phyloP scores from a whole-genome alignment of 2,888 invertebrate species.

The Melangyna quadrimaculata region DNA sequence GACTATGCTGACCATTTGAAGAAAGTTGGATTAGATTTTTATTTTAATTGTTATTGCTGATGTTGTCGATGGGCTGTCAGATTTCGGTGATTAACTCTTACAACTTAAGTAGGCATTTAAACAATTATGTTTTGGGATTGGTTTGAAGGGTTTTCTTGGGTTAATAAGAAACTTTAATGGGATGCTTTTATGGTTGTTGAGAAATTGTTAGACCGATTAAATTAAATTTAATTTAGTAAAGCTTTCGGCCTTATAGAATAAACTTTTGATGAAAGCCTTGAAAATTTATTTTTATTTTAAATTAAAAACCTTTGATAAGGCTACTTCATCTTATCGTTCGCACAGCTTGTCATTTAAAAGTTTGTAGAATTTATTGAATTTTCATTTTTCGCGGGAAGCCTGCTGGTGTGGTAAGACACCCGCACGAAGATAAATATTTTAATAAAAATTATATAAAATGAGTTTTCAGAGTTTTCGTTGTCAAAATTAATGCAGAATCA shows the following conservation, averaged over 20 bases:
- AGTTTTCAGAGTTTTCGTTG: too few relatives aligned
- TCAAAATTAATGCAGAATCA: too few relatives aligned
- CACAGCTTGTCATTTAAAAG: too few relatives aligned
- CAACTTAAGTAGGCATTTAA: slow-evolving; percentile 27
- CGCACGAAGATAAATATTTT: too few relatives aligned
- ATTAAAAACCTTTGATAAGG: too few relatives aligned
- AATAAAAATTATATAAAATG: too few relatives aligned
- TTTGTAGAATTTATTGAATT: too few relatives aligned
- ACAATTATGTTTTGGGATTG: slow-evolving; percentile 20
- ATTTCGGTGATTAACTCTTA: slow-evolving; percentile 29
- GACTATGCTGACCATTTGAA: slow-evolving; percentile 9
- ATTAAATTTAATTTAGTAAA: background rate
- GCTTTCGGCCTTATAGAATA: background rate
- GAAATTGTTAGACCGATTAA: background rate
- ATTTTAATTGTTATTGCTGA: slow-evolving; percentile 38
- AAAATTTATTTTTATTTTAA: background rate
- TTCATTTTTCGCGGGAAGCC: too few relatives aligned
- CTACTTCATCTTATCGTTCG: too few relatives aligned
- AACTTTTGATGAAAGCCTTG: background rate
- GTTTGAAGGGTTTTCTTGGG: background rate
- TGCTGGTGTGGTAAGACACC: too few relatives aligned
- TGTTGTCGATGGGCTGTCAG: slow-evolving; percentile 36
- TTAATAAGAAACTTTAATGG: background rate
- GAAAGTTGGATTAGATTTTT: slow-evolving; percentile 34
- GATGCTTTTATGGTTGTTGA: background rate